phyloP scores from a whole-genome alignment of 2,888 invertebrate genomes.

The Drosophila lacicola region DNA sequence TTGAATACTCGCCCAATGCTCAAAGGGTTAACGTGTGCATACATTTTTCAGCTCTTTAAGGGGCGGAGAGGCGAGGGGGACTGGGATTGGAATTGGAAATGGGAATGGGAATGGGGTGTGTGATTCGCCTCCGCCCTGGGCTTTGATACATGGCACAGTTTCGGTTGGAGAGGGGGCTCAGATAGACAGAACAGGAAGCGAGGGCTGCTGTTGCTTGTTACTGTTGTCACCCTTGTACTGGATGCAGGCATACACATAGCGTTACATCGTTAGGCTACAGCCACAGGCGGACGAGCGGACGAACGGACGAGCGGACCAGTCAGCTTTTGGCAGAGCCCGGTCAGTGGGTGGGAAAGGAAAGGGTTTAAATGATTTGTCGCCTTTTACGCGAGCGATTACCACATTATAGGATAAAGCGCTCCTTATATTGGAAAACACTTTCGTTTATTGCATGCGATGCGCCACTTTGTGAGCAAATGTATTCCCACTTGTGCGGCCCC shows the following conservation, averaged over 20 bases:
- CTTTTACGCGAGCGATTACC: conserved; percentile 84
- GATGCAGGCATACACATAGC: conserved; percentile 13
- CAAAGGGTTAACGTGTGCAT: conserved; percentile 75
- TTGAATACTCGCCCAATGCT: conserved; percentile 45
- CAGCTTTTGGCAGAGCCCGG: conserved; percentile 13
- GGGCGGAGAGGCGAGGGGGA: not conserved
- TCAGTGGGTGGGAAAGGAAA: conserved; percentile 50
- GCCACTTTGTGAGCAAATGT: conserved; percentile 60
- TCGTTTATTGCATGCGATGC: conserved; percentile 72
- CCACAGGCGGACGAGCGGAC: conserved; percentile 11
- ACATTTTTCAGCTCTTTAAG: conserved; percentile 57
- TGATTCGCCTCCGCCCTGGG: conserved; percentile 27
- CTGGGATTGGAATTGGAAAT: not conserved
- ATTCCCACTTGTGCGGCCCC: conserved; percentile 68
- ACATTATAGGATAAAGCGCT: conserved; percentile 82
- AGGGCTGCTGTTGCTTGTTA: conserved; percentile 25
- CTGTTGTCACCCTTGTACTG: conserved; percentile 74
- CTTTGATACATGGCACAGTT: conserved; percentile 26
- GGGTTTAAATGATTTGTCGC: conserved; percentile 84
- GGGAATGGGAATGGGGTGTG: conserved; percentile 12
- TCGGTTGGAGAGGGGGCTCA: not conserved
- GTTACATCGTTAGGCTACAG: conserved; percentile 43
- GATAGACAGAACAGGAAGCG: not conserved
- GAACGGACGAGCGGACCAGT: not conserved
- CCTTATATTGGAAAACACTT: conserved; percentile 79